Evolutionary conservation across 2,888 invertebrate genomes (phyloP), one percentile per base, ranked within the genome.

Genomic region (Nemurella pictetii): DNA sequence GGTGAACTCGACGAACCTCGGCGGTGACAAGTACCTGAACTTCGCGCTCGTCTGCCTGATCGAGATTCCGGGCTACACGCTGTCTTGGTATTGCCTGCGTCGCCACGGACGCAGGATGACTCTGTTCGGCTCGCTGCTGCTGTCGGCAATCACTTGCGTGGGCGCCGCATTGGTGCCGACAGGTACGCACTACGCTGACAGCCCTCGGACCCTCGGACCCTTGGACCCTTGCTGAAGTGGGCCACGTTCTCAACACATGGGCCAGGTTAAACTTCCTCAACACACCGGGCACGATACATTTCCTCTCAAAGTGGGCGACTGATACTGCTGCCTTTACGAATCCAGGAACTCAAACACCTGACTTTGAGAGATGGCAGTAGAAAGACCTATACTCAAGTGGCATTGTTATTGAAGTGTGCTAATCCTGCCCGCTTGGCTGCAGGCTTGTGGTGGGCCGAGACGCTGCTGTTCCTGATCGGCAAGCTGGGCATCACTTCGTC

Each of bases 401-500:
- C n/a, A n/a, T n/a, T n/a, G n/a, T n/a, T n/a, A n/a, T n/a, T n/a
- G n/a, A n/a, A n/a, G n/a, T n/a, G n/a, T n/a, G n/a, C n/a, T n/a
- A n/a, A n/a, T n/a, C n/a, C n/a, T n/a, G n/a, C n/a, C n/a, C n/a
- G 55, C 20, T 55, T 55, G 55, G 1, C 88, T 89, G 72, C 87
- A 93, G 93, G 90, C 87, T 88, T 90, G 72, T 89, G 90, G 35
- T 93, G 93, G 93, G 89, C 92, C 0, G 90, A 92, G 32, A 91
- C 93, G 1, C 87, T 91, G 0, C 89, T 94, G 25, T 94, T 94
- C 87, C 90, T 94, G 83, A 88, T 93, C 78, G 94, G 94, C 83
- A 94, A 94, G 89, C 89, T 94, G 85, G 93, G 93, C 12, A 92
- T 94, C 78, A 94, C 94, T 0, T 92, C 93, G 0, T 92, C 94